Conservation (phyloP, 2,113 vertebrate species). For the Albula glossodonta region DNA sequence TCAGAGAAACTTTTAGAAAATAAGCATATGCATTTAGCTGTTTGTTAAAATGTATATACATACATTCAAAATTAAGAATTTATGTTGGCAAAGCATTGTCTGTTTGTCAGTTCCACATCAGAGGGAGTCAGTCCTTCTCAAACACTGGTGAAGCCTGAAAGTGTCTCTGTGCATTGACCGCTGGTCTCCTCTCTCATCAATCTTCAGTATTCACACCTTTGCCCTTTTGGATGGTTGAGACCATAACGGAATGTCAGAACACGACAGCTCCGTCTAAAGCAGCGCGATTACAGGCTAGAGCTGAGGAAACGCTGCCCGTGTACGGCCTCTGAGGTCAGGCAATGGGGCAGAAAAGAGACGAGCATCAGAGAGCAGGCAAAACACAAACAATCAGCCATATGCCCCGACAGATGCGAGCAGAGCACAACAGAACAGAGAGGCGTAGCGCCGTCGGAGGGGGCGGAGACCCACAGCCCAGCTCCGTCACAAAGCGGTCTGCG, state of each 20-base stretch:
- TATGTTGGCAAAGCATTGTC: no score
- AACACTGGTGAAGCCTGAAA: no score
- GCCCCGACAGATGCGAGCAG: neutral
- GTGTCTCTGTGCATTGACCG: no score
- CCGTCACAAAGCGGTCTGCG: no score
- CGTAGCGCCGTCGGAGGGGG: neutral
- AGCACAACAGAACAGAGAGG: neutral
- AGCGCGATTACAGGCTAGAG: no score
- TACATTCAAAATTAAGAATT: no score
- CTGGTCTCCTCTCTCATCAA: no score
- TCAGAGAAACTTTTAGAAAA: constrained; percentile 37
- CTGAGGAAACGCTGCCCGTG: neutral
- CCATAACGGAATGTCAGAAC: neutral
- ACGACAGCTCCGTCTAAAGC: neutral
- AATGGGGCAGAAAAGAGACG: neutral
- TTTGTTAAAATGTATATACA: no score
- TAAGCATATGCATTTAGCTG: no score
- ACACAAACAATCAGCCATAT: neutral
- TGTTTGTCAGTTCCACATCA: no score
- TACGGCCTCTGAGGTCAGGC: neutral
- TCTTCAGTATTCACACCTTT: neutral
- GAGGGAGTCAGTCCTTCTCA: no score
- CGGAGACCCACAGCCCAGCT: neutral
- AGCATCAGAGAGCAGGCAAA: neutral
- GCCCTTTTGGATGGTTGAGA: neutral